phyloP scores from a whole-genome alignment of 2,797 vertebrate species.

The Hirundo rustica region DNA sequence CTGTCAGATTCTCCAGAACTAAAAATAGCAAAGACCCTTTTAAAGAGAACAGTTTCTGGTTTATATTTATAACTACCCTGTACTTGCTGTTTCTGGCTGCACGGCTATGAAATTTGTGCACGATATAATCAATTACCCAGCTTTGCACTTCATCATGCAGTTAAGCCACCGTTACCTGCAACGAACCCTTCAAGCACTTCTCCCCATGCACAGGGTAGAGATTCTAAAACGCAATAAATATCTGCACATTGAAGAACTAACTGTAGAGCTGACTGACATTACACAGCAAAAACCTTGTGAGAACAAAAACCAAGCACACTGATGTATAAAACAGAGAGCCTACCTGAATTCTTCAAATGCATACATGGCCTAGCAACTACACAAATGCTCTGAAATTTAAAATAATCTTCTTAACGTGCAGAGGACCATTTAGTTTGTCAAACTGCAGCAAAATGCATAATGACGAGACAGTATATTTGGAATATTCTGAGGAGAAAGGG shows the following conservation, averaged over 20 bases:
- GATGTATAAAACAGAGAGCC: constrained; percentile 68
- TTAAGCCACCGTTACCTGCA: constrained; percentile 45
- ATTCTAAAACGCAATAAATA: constrained; percentile 16
- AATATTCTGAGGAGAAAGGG: constrained; percentile 75
- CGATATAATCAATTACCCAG: constrained; percentile 60
- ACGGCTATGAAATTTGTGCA: constrained; percentile 33
- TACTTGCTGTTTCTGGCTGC: constrained; percentile 31
- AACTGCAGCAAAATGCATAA: constrained; percentile 71
- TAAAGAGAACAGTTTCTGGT: constrained; percentile 51
- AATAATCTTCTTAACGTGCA: constrained; percentile 65
- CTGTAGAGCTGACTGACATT: constrained; percentile 72
- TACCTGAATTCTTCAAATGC: constrained; percentile 96
- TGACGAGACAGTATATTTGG: constrained; percentile 69
- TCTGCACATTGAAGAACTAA: constrained; percentile 38
- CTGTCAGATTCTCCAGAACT: constrained; percentile 60
- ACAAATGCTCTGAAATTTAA: constrained; percentile 64
- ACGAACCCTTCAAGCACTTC: constrained; percentile 34
- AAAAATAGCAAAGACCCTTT: constrained; percentile 72
- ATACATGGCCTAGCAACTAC: constrained; percentile 86
- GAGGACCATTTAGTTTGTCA: constrained; percentile 77
- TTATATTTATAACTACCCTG: constrained; percentile 61
- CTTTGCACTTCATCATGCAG: constrained; percentile 61
- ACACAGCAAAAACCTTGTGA: constrained; percentile 76
- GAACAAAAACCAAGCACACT: constrained; percentile 73
- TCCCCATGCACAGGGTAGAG: constrained; percentile 16